Evolutionary conservation across 2,888 invertebrate species (phyloP), one percentile per base, ranked within the genome.

Genomic region (Synergus japonicus): DNA sequence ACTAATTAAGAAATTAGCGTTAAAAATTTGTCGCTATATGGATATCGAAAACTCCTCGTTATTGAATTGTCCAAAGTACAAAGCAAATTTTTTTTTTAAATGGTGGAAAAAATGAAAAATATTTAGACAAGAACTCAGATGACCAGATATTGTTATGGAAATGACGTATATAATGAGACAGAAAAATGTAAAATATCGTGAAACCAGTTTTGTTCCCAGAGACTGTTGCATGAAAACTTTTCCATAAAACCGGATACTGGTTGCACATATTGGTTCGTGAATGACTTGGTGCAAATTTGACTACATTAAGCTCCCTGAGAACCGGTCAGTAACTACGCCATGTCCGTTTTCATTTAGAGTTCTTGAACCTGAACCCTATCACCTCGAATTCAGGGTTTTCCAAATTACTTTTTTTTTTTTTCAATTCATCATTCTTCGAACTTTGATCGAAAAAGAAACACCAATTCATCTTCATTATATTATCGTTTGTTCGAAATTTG

Each of bases 261-360:
- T 73, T 73, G 73, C 73, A 73, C 73, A 73, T 73, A 73, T 73
- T 73, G 73, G 73, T 73, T 73, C 49, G 37, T 73, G 73, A 73
- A 73, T 73, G 73, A 73, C 73, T 73, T 73, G 54, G 37, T 54
- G 73, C 73, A 73, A 73, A 73, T 73, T 73, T 73, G 73, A 73
- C 73, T 73, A 73, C 73, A 73, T 73, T 73, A 73, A 73, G 73
- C 73, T 73, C 54, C 73, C 73, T 73, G 73, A 73, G 73, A 73
- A 73, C 73, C 73, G 73, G 73, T 73, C 73, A 73, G 54, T n/a
- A 49, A 29, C 69, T 49, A 49, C 69, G 49, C 49, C 46, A 69
- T 69, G 41, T 73, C 73, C 54, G 73, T 73, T 73, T 73, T 73
- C 69, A 69, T 49, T 44, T 49, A 29, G 44, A 69, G 69, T 69